These are phyloP conservation scores for Caradrina kadenii DNA, from an alignment of 2,888 invertebrate genomes.

Conservation along the genomic window DNA sequence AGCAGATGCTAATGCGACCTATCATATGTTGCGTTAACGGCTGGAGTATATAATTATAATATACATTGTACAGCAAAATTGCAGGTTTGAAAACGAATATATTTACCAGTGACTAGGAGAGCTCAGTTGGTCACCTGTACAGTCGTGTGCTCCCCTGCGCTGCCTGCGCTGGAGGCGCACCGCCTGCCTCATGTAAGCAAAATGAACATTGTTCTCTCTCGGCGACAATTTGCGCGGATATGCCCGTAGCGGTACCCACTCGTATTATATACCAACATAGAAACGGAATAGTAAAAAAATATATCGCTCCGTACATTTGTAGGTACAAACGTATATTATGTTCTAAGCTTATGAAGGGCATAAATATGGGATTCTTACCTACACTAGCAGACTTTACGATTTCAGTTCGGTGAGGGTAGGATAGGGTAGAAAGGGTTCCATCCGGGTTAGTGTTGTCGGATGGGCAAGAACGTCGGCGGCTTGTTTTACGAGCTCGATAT, in stretches of 20 bases:
- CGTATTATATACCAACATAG: constrained; percentile 5
- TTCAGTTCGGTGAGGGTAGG: constrained; percentile 33
- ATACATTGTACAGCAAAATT: no score
- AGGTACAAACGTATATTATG: constrained; percentile 31
- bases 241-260: neutral
- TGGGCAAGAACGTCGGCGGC: constrained; percentile 19
- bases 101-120: no score
- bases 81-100: no score
- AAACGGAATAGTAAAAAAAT: constrained; percentile 37
- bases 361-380: constrained; percentile 56
- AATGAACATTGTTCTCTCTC: neutral
- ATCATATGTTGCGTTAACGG: no score
- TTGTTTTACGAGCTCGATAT: constrained; percentile 45
- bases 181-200: neutral
- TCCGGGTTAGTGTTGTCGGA: constrained; percentile 19
- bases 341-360: constrained; percentile 44
- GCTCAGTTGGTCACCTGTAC: neutral
- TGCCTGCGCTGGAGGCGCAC: neutral
- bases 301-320: constrained; percentile 26
- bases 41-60: no score
- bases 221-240: neutral
- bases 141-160: no score
- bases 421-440: constrained; percentile 39
- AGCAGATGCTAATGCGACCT: no score
- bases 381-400: constrained; percentile 55